Base-by-base conservation (phyloP, 1,140 invertebrate genomes). In the Aleiodes sp. region DNA sequence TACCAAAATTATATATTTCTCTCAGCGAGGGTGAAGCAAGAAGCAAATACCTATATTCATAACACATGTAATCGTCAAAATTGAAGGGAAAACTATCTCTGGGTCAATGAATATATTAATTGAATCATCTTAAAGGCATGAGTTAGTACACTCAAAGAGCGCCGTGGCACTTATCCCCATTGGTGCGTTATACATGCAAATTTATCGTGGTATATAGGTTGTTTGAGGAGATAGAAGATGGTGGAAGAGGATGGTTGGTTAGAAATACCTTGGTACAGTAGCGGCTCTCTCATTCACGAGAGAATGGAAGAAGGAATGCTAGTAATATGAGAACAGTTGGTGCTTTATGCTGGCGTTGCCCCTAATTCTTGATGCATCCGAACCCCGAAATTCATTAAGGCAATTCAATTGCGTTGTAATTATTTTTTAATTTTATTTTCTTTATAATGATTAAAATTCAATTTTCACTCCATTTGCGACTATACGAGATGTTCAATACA, bases 31-130 rank as follows among this genome's bases (percentile, higher is more conserved):
- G n/a, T n/a, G n/a, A n/a, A n/a, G n/a, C n/a, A n/a, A n/a, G n/a
- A n/a, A n/a, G n/a, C n/a, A n/a, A n/a, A n/a, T n/a, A n/a, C 7
- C n/a, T 4, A 60, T 60, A n/a, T n/a, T 28, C 16, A 21, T 26
- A 14, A 60, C 57, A 60, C 4, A 29, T 7, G 57, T 60, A 60
- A 60, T 60, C 57, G 43, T 14, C n/a, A 52, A 14, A 16, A 6
- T 7, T 14, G 14, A 6, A 6, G n/a, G 19, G 43, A 6, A 39
- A 28, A 29, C 35, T 41, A n/a, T n/a, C 12, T 2, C 9, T 37
- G 14, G 52, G 70, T 71, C 70, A 73, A 79, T 73, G 72, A 78
- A 78, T 78, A 75, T 66, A 75, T 76, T 78, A 78, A 76, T 74
- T 69, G 70, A 73, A 76, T 78, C 75, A 78, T 75, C 70, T 65